Conservation (phyloP, 2,113 vertebrate species). For the Daphoenositta chrysoptera region DNA sequence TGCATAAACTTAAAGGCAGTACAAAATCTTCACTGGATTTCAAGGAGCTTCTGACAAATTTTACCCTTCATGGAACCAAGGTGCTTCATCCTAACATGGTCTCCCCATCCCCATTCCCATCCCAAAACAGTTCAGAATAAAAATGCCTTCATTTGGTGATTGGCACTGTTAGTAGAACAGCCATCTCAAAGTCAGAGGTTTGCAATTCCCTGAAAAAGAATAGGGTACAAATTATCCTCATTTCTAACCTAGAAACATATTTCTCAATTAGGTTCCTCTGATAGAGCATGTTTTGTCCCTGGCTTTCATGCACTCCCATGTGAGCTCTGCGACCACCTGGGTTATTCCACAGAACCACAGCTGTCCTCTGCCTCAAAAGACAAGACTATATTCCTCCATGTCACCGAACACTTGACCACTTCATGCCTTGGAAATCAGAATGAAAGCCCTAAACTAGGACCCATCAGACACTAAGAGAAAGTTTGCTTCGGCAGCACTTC, state of each 20-base stretch:
- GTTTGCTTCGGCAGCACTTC: neutral
- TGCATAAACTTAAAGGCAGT: neutral
- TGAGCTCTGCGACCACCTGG: neutral
- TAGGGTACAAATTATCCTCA: neutral
- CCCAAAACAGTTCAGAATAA: neutral
- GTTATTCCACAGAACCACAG: neutral
- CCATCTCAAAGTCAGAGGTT: neutral
- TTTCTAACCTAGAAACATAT: neutral
- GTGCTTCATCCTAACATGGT: neutral
- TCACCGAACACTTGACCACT: neutral
- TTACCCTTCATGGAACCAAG: fast-evolving
- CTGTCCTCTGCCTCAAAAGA: neutral
- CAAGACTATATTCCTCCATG: neutral
- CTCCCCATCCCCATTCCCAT: neutral
- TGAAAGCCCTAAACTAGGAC: neutral
- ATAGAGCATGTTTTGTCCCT: neutral
- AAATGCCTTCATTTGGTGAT: neutral
- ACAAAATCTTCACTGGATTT: neutral
- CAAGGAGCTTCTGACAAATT: neutral
- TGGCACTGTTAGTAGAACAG: neutral
- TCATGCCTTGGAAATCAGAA: neutral
- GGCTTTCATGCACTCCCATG: neutral
- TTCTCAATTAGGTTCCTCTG: neutral
- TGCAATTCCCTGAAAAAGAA: neutral
- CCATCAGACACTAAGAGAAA: neutral